Base-by-base conservation (phyloP, 1,140 invertebrate species). In the Ceratina calcarata region DNA sequence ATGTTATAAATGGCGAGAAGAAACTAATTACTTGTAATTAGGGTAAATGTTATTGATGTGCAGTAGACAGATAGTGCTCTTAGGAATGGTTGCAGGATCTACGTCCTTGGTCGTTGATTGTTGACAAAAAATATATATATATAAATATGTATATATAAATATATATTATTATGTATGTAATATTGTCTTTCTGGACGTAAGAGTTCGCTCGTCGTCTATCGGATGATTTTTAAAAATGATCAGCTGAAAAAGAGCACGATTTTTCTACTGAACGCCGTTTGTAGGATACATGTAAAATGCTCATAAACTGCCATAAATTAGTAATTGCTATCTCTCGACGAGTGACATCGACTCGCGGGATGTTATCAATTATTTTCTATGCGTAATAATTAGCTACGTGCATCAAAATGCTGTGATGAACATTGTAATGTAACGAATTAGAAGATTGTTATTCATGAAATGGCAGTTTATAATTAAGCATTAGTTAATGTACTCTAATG, bases 371-470 rank as follows among this genome's bases (percentile, higher is more conserved):
- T 87, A 87, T 71, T 70, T 76, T 78, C 12, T 78, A 84, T 66
- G 75, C 78, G 37, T 74, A 85, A 69, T 78, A 88, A 87, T 85
- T 87, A 80, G 57, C 67, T 83, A 86, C 53, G 79, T 88, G 87
- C 89, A 91, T 90, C 86, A 91, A 89, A 90, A 89, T 74, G 80
- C 90, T 91, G 88, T 91, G 90, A 91, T 90, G 89, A 89, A 45
- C 87, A 91, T 89, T 88, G 76, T 86, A 86, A 86, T 82, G 58
- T 85, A 84, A 83, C 65, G 55, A 4, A 75, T 78, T 70, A 82
- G 69, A 82, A 82, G 71, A 78, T 76, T 82, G 78, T 74, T 82
- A 67, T 55, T 70, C 53, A 27, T 32, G 32, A 37, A 68, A 16
- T 78, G 76, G 83, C 84, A 81, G 80, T 82, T 86, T 80, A 83